A percentile compares a stretch with the other conserved stretches of the same genome.
phyloP scores from a whole-genome alignment of 1,140 invertebrate genomes.

The Drosophila pandora region DNA sequence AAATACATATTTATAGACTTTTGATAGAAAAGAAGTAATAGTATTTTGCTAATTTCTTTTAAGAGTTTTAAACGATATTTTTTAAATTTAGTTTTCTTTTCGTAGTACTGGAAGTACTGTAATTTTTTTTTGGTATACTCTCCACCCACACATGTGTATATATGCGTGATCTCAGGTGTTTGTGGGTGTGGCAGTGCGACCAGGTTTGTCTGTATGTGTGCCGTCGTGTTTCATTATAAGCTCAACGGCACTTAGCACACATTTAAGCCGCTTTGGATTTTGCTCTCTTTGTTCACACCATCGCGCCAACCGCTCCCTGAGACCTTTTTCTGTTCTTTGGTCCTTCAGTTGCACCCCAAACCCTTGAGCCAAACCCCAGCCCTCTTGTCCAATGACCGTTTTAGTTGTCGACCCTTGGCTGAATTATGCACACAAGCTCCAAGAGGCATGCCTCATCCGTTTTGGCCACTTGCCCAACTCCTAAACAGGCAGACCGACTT shows the following conservation, averaged over 20 bases:
- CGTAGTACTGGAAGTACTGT: background rate
- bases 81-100: background rate
- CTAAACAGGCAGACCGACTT: constrained; percentile 5
- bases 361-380: constrained; percentile 1
- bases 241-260: constrained; percentile 77
- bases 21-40: background rate
- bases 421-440: constrained; percentile 56
- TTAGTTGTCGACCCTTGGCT: constrained; percentile 31
- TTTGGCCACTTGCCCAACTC: constrained; percentile 62
- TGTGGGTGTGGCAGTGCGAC: constrained; percentile 18
- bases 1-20: background rate
- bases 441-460: constrained; percentile 34
- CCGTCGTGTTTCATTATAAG: constrained; percentile 67
- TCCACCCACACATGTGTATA: background rate
- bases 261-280: constrained; percentile 75
- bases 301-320: constrained; percentile 4
- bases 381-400: constrained; percentile 10
- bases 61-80: background rate
- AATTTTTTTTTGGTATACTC: background rate
- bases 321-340: constrained; percentile 29
- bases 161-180: constrained; percentile 11
- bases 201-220: background rate
- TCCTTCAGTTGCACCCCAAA: constrained; percentile 7
- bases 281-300: constrained; percentile 40
- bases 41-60: background rate